Evolutionary conservation across 2,888 invertebrate genomes (phyloP).

Genomic region (Drosophila putrida): DNA sequence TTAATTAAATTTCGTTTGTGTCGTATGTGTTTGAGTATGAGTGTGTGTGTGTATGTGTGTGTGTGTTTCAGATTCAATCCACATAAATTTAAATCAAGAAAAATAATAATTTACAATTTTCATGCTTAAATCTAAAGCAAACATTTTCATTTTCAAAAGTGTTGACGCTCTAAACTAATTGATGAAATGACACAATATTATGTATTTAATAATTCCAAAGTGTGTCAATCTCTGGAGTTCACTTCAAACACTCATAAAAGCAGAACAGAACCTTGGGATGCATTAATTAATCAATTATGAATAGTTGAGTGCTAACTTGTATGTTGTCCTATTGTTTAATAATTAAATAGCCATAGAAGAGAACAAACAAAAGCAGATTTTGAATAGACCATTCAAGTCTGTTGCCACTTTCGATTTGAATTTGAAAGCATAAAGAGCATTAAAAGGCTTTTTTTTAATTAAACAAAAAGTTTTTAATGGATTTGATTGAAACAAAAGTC

Average conservation of each 20-base stretch:
- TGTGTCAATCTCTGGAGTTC: background rate
- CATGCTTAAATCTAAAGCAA: background rate
- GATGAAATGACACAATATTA: background rate
- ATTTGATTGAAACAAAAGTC: background rate
- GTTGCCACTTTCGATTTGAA: background rate
- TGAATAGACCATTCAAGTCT: background rate
- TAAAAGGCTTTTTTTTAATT: too few relatives aligned
- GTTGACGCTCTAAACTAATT: slow-evolving; percentile 1
- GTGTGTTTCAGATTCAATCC: slow-evolving; percentile 5
- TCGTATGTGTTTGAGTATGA: slow-evolving; percentile 20
- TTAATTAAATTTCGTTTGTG: slow-evolving; percentile 71
- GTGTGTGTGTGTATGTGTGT: slow-evolving; percentile 16
- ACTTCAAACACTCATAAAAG: slow-evolving; percentile 1
- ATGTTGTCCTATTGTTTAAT: background rate
- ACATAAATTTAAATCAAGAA: slow-evolving; percentile 20
- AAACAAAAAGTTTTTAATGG: too few relatives aligned
- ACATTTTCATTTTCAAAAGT: background rate
- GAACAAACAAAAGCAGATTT: background rate
- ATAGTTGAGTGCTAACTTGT: slow-evolving; percentile 10
- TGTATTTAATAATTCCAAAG: slow-evolving; percentile 1
- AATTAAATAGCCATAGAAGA: slow-evolving; percentile 4
- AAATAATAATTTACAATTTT: slow-evolving; percentile 1
- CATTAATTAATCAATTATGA: slow-evolving; percentile 17
- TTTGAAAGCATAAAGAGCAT: background rate
- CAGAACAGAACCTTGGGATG: background rate